Evolutionary conservation across 2,888 invertebrate genomes (phyloP), one percentile per base, ranked within the genome.

Genomic region (Lasioglossum vierecki): DNA sequence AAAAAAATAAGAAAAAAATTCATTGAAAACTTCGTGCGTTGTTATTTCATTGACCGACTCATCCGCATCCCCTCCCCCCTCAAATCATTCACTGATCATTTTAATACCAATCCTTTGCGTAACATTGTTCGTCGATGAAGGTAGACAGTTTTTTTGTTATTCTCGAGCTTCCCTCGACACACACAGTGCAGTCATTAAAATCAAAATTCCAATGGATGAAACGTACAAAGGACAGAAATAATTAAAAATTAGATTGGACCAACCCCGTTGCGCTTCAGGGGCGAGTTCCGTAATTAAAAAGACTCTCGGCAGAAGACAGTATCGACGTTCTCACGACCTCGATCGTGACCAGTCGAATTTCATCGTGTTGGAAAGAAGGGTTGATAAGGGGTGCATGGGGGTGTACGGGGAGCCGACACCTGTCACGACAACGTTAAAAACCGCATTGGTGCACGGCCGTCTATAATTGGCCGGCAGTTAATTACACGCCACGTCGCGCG

Each of bases 391-490:
- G 26, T 22, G 53, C 22, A 39, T 26, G 46, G 15, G 9, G 5
- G 15, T 39, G n/a, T 53, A 35, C 30, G 35, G 76, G 30, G 35
- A 13, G n/a, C 60, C 41, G 76, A 46, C 15, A 73, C 57, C 80
- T 76, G 53, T 74, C 70, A 73, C 66, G 66, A 22, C 53, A 70
- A 75, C 72, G 66, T 83, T 76, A 83, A 82, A 79, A 88, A 83
- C 71, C 79, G 57, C 71, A 74, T 44, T 53, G 18, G 57, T 53
- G 18, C 41, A 71, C 22, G 63, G 46, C 76, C 71, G 41, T 79
- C 82, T 87, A 79, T 81, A 88, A 84, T 88, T 85, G 88, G 82
- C 85, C 73, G 78, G 44, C 78, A 53, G 77, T 84, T 90, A 89
- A 89, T 88, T 87, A 88, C 85, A 84, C 76, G 83, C 71, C 80